Percentiles rank a stretch among this genome's conserved stretches.
Evolutionary conservation across 1,140 invertebrate genomes (phyloP).

Genomic region (Orussus abietinus): DNA sequence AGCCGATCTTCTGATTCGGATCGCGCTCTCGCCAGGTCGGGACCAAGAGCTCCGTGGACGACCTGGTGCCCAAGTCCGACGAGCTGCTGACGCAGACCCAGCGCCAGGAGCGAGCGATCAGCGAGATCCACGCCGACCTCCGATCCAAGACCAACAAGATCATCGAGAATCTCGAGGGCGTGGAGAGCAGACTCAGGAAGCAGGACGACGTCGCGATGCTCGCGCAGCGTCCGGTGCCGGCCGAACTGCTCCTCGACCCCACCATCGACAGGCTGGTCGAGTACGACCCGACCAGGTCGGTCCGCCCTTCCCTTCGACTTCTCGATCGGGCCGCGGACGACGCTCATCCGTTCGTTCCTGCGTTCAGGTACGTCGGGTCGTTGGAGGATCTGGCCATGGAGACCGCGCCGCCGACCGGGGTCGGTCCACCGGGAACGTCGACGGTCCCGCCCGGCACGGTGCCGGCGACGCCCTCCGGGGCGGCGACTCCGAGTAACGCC

Average conservation of each 20-base stretch:
- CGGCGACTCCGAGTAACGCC: constrained; percentile 45
- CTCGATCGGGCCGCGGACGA: neutral
- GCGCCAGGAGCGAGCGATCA: constrained; percentile 80
- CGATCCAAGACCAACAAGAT: constrained; percentile 79
- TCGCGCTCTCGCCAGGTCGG: no score
- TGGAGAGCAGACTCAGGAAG: constrained; percentile 78
- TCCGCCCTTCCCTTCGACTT: constrained; percentile 6
- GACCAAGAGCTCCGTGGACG: constrained; percentile 79
- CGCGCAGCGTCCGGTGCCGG: constrained; percentile 67
- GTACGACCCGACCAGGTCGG: constrained; percentile 66
- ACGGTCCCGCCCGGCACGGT: constrained; percentile 32
- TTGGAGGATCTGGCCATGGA: constrained; percentile 38
- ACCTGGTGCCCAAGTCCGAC: constrained; percentile 79
- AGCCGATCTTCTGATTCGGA: no score
- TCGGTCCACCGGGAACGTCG: constrained; percentile 32
- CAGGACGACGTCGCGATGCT: constrained; percentile 71
- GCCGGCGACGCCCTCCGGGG: constrained; percentile 31
- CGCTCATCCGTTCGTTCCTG: neutral
- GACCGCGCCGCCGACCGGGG: constrained; percentile 34
- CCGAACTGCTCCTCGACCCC: constrained; percentile 70
- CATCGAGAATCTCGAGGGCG: constrained; percentile 80
- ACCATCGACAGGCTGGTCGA: constrained; percentile 73
- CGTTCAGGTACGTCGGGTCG: constrained; percentile 28
- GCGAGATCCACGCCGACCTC: constrained; percentile 80
- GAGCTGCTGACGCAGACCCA: constrained; percentile 80